These are phyloP conservation scores for Alectoris magna DNA, from an alignment of 2,797 vertebrate species.

Conservation along the genomic window DNA sequence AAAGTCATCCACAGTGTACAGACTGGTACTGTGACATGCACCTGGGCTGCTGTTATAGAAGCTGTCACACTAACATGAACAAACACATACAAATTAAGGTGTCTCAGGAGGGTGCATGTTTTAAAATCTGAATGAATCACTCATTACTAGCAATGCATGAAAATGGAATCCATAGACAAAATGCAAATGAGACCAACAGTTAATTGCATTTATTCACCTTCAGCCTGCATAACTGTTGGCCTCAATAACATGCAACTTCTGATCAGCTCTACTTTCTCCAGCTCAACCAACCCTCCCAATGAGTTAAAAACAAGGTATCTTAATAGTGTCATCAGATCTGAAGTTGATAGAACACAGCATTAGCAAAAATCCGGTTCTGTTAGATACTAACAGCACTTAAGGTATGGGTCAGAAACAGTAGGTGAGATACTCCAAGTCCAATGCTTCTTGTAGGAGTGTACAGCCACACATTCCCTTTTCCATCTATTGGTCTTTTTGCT, in stretches of 20 bases:
- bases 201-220: not conserved
- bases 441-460: not conserved
- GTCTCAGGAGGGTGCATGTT: not conserved
- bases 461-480: not conserved
- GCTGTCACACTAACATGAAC: not conserved
- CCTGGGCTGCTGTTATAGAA: not conserved
- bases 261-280: not conserved
- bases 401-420: not conserved
- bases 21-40: not conserved
- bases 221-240: not conserved
- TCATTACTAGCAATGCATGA: not conserved
- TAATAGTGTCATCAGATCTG: not conserved
- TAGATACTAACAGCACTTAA: not conserved
- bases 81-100: conserved; percentile 9
- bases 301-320: not conserved
- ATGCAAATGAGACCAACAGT: not conserved
- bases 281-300: not conserved
- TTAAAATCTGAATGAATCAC: not conserved
- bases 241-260: not conserved
- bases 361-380: not conserved
- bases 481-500: not conserved
- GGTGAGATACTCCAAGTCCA: not conserved
- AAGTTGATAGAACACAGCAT: not conserved
- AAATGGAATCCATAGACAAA: not conserved
- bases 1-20: not conserved